Percentiles rank a stretch among this genome's conserved stretches.
These are phyloP conservation scores for Bothrops jararaca DNA, from an alignment of 2,113 vertebrate species.

Conservation along the genomic window DNA sequence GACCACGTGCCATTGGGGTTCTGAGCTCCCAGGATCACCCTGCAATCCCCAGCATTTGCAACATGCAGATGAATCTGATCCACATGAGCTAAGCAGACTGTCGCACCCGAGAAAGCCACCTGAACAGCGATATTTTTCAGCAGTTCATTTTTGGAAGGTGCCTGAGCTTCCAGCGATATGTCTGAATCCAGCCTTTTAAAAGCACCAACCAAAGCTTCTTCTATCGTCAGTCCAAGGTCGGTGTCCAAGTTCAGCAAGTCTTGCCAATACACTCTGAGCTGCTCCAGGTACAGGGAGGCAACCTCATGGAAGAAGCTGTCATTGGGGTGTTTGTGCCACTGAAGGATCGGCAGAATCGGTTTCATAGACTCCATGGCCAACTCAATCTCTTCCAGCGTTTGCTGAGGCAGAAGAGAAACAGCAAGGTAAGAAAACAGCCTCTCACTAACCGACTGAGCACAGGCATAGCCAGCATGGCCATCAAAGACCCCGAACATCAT, in stretches of 20 bases:
- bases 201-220: constrained; percentile 81
- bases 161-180: constrained; percentile 91
- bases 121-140: constrained; percentile 85
- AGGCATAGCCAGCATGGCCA: constrained; percentile 87
- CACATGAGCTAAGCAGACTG: constrained; percentile 88
- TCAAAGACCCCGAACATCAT: constrained; percentile 94
- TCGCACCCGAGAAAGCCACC: constrained; percentile 89
- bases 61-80: constrained; percentile 80
- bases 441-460: constrained; percentile 90
- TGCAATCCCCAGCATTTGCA: constrained; percentile 88
- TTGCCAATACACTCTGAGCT: constrained; percentile 93
- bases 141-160: constrained; percentile 79
- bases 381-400: constrained; percentile 84
- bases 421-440: constrained; percentile 87
- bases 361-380: constrained; percentile 79
- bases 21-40: constrained; percentile 83
- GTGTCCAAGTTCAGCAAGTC: constrained; percentile 83
- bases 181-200: constrained; percentile 90
- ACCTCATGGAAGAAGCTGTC: constrained; percentile 80
- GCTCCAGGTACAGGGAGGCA: constrained; percentile 80
- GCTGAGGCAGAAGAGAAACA: constrained; percentile 84
- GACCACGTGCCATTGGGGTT: constrained; percentile 85
- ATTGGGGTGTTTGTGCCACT: constrained; percentile 83
- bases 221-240: constrained; percentile 73
- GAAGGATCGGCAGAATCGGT: constrained; percentile 83